Base-by-base conservation (phyloP, 2,113 vertebrate genomes). In the Notothenia rossii region DNA sequence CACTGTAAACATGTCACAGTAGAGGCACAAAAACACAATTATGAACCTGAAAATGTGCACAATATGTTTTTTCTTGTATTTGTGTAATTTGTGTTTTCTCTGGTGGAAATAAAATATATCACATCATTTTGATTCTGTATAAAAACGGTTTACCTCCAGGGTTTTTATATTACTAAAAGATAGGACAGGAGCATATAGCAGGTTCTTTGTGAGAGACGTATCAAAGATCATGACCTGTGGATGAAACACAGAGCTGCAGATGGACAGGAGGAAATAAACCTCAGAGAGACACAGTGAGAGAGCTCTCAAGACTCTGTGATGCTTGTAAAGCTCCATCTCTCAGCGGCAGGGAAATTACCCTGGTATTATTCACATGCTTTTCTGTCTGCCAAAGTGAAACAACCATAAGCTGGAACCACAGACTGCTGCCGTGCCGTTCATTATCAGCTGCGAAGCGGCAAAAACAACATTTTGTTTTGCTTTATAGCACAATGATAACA, bases 271-370 rank as follows among this genome's bases (percentile, higher is more conserved):
- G 17, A 78, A 68, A 72, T 75, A n/a, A n/a, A 36, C 5, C 33
- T 43, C 60, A 61, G 20, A 25, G 66, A 77, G 54, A 65, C 3
- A 68, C 36, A 45, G 9, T 22, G 58, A 48, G 53, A 62, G 71
- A 63, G 70, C 70, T 76, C 62, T 81, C 61, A 43, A 36, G 67
- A 86, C 56, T 80, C 54, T 66, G 18, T n/a, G 80, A 75, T 79
- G 71, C 77, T 88, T 90, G 84, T 72, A 85, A 85, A 87, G 75
- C 65, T 55, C 14, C 53, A 45, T 62, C 69, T 84, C 58, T 78
- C 79, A 78, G 81, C 54, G 61, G 72, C 22, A 74, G 40, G 70
- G 69, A 74, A 86, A 84, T 78, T 62, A 55, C 55, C 40, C 56
- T 56, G 9, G 7, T 33, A 48, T 67, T 67, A 61, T 54, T 68